Base-by-base conservation (phyloP, 2,888 invertebrate species). In the Digitonthophagus gazella region DNA sequence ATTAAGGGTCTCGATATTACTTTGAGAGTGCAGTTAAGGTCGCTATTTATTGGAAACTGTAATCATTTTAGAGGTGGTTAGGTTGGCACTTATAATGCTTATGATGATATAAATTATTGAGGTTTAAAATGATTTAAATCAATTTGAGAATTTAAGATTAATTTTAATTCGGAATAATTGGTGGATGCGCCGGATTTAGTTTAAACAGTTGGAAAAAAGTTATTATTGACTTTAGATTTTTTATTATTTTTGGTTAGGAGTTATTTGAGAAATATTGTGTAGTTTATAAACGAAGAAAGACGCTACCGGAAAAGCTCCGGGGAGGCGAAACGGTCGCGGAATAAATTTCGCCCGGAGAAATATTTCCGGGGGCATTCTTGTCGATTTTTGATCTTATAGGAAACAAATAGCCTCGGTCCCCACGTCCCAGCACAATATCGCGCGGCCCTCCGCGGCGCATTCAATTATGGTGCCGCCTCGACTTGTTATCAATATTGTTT, bases 381-480 rank as follows among this genome's bases (percentile, higher is more conserved):
- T 76, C 75, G 74, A 75, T 74, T 76, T 74, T 74, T 74, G 75
- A 75, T 75, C 71, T 74, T 74, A 75, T 75, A 76, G 76, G 77
- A 78, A 80, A 80, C 79, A 80, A 80, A 80, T 79, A 78, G 78
- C 76, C 76, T 70, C 69, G 75, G 79, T 81, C 82, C 81, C 82
- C 76, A 75, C 75, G 80, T 80, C 82, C 82, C 82, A 80, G 78
- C 75, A 80, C 82, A 82, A 82, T 82, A 82, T 74, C 72, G 72
- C 73, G 73, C 74, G 74, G 72, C 73, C 76, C 75, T 66, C 64
- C 72, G 76, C 75, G 77, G 74, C 76, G 74, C 76, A 78, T 79
- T 79, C 79, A 79, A 78, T 79, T 78, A 79, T 76, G 74, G 74
- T 65, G 67, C 67, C 67, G 58, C 64, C 67, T 71, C 72, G 71